Evolutionary conservation across 2,113 vertebrate genomes (phyloP).

Genomic region (Macaca nemestrina): DNA sequence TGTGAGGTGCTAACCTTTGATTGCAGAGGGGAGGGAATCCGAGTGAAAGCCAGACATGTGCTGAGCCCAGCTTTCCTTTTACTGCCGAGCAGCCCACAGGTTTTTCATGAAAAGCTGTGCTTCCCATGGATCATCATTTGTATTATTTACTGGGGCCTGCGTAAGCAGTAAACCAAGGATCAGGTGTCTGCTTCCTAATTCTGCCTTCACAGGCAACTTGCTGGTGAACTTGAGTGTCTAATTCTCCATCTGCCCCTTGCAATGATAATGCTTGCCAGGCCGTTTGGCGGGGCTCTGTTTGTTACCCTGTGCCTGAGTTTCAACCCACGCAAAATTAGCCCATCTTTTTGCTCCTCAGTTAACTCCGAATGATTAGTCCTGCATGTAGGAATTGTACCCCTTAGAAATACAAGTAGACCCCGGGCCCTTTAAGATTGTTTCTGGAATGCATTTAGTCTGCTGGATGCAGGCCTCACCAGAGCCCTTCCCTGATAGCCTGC

Average conservation of each 20-base stretch:
- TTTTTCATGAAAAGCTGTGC: background rate
- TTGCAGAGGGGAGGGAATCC: background rate
- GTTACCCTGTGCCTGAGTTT: background rate
- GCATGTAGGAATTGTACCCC: background rate
- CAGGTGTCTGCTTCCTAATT: background rate
- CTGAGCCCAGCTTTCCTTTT: conserved; percentile 3
- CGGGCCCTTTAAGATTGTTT: background rate
- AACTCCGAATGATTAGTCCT: background rate
- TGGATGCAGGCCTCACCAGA: background rate
- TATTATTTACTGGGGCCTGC: background rate
- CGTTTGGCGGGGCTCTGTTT: background rate
- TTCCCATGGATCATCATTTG: background rate
- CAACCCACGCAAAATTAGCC: background rate
- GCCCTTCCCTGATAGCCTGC: background rate
- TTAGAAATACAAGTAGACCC: background rate
- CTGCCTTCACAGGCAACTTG: conserved; percentile 43
- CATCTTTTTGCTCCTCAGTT: background rate
- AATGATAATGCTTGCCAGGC: background rate
- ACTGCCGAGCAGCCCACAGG: background rate
- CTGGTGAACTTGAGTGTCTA: background rate
- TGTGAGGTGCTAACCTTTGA: background rate
- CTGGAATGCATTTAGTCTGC: background rate
- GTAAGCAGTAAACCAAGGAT: conserved; percentile 1
- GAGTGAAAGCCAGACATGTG: background rate
- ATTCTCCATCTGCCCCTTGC: background rate